Evolutionary conservation across 2,113 vertebrate genomes (phyloP).

Genomic region (Antechinus stuartii): DNA sequence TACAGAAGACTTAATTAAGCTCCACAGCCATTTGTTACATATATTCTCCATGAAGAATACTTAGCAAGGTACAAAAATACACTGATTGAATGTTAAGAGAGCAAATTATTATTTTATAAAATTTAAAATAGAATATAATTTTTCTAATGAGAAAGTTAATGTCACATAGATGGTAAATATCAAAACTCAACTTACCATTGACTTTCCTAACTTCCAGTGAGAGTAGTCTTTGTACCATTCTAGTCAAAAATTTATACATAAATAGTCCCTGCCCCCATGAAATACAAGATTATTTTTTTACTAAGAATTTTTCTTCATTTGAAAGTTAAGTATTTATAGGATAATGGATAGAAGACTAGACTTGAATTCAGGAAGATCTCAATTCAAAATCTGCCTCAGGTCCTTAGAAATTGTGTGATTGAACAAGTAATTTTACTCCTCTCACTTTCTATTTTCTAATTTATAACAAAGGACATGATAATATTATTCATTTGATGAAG

Average conservation of each 20-base stretch:
- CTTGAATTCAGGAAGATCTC: neutral
- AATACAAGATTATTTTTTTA: neutral
- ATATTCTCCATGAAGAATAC: no score
- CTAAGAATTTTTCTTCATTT: neutral
- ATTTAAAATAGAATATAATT: no score
- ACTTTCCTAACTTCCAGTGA: neutral
- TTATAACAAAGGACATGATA: neutral
- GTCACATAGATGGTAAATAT: no score
- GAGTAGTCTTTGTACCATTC: neutral
- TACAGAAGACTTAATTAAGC: no score
- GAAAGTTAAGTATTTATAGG: neutral
- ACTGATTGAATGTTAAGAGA: no score
- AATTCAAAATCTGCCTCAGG: neutral
- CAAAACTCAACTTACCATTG: neutral
- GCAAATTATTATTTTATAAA: no score
- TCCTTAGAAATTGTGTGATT: neutral
- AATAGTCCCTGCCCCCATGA: neutral
- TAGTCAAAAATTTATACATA: neutral
- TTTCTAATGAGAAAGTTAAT: no score
- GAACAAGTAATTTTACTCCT: neutral
- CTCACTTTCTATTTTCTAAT: neutral
- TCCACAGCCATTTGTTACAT: no score
- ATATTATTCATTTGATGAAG: neutral
- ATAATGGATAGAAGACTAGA: neutral
- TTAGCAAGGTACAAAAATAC: no score